Conservation (phyloP, 2,888 invertebrate species). For the Caenorhabditis zanzibari region DNA sequence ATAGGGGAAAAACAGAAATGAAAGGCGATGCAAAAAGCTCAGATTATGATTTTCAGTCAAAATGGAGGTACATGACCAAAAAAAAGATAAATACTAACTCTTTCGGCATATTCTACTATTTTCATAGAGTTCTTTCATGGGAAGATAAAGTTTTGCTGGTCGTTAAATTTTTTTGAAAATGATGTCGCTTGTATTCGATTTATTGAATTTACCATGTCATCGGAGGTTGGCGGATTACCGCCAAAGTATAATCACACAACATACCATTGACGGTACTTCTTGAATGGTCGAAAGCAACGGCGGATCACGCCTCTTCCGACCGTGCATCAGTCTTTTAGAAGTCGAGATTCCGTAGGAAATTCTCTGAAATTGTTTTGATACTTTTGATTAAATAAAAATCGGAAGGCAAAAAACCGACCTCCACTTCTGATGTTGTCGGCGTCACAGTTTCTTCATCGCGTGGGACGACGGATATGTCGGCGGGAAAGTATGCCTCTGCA, state of each 20-base stretch:
- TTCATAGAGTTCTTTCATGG: neutral
- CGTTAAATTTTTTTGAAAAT: neutral
- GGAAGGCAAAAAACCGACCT: slow-evolving; percentile 31
- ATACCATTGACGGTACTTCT: slow-evolving; percentile 50
- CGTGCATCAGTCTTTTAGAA: slow-evolving; percentile 20
- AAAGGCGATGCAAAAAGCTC: neutral
- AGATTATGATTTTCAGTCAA: neutral
- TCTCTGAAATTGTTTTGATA: neutral
- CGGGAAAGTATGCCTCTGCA: slow-evolving; percentile 57
- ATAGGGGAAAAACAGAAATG: slow-evolving; percentile 26
- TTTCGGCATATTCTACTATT: too few relatives aligned
- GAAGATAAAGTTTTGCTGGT: neutral
- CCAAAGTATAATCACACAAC: slow-evolving; percentile 2
- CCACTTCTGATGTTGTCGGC: slow-evolving; percentile 30
- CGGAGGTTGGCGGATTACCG: slow-evolving; percentile 20
- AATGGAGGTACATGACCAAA: neutral
- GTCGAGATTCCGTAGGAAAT: neutral
- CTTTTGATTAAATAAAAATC: neutral
- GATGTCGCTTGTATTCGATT: slow-evolving; percentile 10
- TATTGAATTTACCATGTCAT: neutral
- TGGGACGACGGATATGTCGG: slow-evolving; percentile 59
- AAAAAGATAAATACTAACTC: too few relatives aligned
- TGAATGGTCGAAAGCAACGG: slow-evolving; percentile 44
- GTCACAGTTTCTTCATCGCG: slow-evolving; percentile 53
- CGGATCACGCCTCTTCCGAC: slow-evolving; percentile 38